Evolutionary conservation across 2,888 invertebrate genomes (phyloP).

Genomic region (Archaeoteleia sp.): DNA sequence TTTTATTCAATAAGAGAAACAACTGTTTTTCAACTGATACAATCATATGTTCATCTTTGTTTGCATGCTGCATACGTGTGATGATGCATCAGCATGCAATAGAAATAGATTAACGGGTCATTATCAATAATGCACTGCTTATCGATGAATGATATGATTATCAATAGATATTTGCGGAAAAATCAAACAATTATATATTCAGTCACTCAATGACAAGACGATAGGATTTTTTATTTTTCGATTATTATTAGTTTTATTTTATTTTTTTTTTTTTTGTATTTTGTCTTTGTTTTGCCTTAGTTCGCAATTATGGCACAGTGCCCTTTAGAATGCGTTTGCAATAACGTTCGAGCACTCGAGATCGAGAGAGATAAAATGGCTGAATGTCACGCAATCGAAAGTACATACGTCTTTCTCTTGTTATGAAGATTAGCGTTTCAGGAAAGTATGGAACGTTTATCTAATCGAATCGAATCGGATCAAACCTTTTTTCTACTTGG

Average conservation of each 20-base stretch:
- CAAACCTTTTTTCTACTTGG: conserved; percentile 10
- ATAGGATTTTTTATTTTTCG: conserved; percentile 5
- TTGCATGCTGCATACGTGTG: too few species aligned
- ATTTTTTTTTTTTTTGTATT: not conserved
- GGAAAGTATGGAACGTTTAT: conserved; percentile 30
- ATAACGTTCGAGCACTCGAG: conserved; percentile 11
- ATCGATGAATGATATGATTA: conserved; percentile 8
- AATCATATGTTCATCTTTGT: too few species aligned
- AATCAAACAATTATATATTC: too few species aligned
- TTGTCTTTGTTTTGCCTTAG: too few species aligned
- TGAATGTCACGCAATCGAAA: conserved; percentile 49
- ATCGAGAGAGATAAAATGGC: conserved; percentile 26
- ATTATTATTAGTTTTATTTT: not conserved
- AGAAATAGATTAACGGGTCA: conserved; percentile 9
- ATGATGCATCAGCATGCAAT: conserved; percentile 2
- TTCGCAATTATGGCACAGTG: not conserved
- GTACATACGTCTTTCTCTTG: conserved; percentile 47
- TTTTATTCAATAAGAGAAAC: too few species aligned
- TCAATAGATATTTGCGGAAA: conserved; percentile 5
- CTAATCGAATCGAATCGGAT: conserved; percentile 24
- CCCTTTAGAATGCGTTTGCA: conserved; percentile 19
- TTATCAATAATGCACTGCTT: not conserved
- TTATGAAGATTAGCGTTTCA: conserved; percentile 37
- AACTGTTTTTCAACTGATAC: too few species aligned
- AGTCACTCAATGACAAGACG: too few species aligned